Base-by-base conservation (phyloP, 2,797 vertebrate species). In the Enteromius mattozi region DNA sequence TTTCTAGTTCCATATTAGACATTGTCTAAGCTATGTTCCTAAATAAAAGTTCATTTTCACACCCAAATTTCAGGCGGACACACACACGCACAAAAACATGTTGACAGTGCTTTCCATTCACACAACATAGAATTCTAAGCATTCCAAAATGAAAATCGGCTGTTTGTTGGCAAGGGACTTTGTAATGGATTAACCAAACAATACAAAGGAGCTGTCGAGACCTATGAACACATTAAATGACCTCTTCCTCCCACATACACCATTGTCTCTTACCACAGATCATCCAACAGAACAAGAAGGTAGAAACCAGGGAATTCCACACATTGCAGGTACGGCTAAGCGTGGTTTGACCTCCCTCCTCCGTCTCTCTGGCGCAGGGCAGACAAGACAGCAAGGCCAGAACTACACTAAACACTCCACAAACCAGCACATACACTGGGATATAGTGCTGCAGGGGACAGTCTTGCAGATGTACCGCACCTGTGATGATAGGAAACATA, bases 371-470 rank as follows among this genome's bases (percentile, higher is more conserved):
- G 27, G 89, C 3, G 0, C 89, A 92, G 9, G 93, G 93, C 24
- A 94, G 86, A 86, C 89, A 93, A 47, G 92, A 42, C 6, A 93
- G 76, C 69, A 92, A 0, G 0, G 24, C 0, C 6, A 95, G 65
- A 66, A 87, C 0, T 51, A 94, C 1, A 17, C 87, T 12, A 10
- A 92, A 93, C 7, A 89, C 83, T 7, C 95, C 95, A 74, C 13
- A 3, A 24, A 95, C 94, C 7, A 95, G 87, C 88, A 95, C 37
- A 54, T 95, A 95, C 88, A 96, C 89, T 84, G 95, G 95, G 86
- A 96, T 95, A 82, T 81, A 90, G 82, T 0, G 81, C 90, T 95
- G 72, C 4, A 69, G 81, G 0, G 94, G 92, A 85, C 95, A 96
- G n/a, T 95, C 92, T 0, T 92, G 0, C 40, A 94, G 87, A 54